phyloP scores from a whole-genome alignment of 92 coral and sea anemone species.

The Parazoanthus swiftii region DNA sequence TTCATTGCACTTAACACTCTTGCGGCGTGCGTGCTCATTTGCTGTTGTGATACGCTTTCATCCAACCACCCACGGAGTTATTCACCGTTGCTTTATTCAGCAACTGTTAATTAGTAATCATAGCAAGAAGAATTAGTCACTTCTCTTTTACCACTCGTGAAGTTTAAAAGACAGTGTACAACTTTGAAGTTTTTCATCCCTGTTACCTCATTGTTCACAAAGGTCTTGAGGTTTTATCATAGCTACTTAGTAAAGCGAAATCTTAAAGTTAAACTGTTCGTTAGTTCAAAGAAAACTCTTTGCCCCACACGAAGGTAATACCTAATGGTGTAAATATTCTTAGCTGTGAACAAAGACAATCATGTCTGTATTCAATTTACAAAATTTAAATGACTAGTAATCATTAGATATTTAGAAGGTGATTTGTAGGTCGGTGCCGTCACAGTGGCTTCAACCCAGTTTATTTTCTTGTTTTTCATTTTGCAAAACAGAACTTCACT shows the following conservation, averaged over 20 bases:
- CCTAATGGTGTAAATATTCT: slow-evolving; percentile 45
- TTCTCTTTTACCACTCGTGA: background rate
- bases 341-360: slow-evolving; percentile 51
- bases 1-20: background rate
- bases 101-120: slow-evolving; percentile 39
- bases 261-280: slow-evolving; percentile 38
- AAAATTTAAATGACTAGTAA: slow-evolving; percentile 21
- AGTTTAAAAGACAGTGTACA: background rate
- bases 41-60: slow-evolving; percentile 30
- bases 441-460: background rate
- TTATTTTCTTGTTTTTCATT: slow-evolving; percentile 24
- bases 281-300: slow-evolving; percentile 32
- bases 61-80: slow-evolving; percentile 48
- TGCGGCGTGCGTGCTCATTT: slow-evolving; percentile 19
- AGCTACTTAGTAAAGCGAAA: slow-evolving; percentile 23
- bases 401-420: slow-evolving; percentile 28
- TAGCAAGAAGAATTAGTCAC: background rate
- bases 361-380: slow-evolving; percentile 41
- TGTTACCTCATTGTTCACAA: background rate
- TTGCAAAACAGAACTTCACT: slow-evolving; percentile 39
- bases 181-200: background rate
- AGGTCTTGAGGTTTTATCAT: slow-evolving; percentile 22
- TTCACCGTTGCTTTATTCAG: slow-evolving; percentile 39
- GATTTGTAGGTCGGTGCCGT: background rate
- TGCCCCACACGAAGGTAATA: slow-evolving; percentile 68